Conservation (phyloP, 2,888 invertebrate genomes). For the Poecilobothrus nobilitatus region DNA sequence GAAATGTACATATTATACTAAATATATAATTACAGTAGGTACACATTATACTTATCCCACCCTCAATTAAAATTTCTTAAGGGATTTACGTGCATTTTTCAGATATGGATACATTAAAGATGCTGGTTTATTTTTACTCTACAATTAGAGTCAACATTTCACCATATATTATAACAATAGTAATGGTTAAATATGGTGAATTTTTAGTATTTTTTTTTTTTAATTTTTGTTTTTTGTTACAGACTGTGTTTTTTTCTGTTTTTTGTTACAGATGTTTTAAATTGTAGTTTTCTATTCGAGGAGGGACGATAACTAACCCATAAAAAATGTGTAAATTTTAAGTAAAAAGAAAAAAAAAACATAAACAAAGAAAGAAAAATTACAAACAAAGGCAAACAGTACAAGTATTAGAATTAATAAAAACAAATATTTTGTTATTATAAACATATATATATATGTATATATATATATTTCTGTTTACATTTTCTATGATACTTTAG, state of each 20-base stretch:
- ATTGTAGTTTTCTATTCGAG: background rate
- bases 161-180: background rate
- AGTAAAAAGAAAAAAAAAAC: too few relatives aligned
- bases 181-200: too few relatives aligned
- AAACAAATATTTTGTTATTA: background rate
- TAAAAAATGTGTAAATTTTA: background rate
- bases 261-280: background rate
- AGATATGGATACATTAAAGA: background rate
- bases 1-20: too few relatives aligned
- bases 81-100: background rate
- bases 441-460: too few relatives aligned
- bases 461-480: too few relatives aligned
- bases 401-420: background rate
- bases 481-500: too few relatives aligned
- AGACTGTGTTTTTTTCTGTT: background rate
- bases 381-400: background rate
- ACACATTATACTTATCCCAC: background rate
- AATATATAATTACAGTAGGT: too few relatives aligned
- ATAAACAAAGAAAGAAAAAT: too few relatives aligned
- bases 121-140: background rate
- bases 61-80: background rate
- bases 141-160: background rate
- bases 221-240: background rate
- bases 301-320: background rate
- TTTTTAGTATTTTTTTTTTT: background rate